A percentile compares a stretch with the other conserved stretches of the same genome.
These are phyloP conservation scores for Ibycter americanus DNA, from an alignment of 2,797 vertebrate genomes.

Conservation along the genomic window DNA sequence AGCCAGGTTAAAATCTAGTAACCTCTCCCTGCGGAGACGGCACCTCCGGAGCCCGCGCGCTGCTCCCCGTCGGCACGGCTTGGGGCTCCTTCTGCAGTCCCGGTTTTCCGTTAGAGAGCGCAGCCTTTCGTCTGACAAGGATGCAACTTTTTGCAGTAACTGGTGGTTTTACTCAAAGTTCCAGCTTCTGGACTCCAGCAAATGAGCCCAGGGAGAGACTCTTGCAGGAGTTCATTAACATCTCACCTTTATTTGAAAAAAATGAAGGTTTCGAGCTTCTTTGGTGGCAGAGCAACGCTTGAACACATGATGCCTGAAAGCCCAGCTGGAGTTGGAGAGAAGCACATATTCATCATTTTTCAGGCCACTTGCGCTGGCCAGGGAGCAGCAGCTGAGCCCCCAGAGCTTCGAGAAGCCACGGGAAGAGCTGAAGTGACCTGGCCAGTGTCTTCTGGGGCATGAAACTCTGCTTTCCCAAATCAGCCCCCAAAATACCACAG, in stretches of 20 bases:
- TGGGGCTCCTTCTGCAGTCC: not conserved
- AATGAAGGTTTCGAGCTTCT: not conserved
- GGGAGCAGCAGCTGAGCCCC: not conserved
- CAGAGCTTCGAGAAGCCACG: not conserved
- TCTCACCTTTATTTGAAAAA: not conserved
- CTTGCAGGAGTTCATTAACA: not conserved
- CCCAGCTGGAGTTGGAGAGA: not conserved
- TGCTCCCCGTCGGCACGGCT: accelerated
- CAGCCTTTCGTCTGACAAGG: not conserved
- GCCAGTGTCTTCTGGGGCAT: not conserved
- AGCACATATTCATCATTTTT: not conserved
- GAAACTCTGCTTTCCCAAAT: not conserved
- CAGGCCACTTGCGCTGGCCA: not conserved
- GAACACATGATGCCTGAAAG: not conserved
- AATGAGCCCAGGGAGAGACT: not conserved
- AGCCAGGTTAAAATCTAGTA: not conserved
- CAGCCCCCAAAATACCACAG: accelerated
- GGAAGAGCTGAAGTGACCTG: not conserved
- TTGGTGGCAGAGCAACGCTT: not conserved
- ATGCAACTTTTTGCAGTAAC: not conserved
- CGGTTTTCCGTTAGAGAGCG: not conserved
- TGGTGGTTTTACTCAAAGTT: not conserved
- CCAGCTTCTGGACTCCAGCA: not conserved
- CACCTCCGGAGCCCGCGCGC: not conserved
- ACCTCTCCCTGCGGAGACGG: accelerated